Conservation (phyloP, 2,113 vertebrate species). For the Bucco capensis region DNA sequence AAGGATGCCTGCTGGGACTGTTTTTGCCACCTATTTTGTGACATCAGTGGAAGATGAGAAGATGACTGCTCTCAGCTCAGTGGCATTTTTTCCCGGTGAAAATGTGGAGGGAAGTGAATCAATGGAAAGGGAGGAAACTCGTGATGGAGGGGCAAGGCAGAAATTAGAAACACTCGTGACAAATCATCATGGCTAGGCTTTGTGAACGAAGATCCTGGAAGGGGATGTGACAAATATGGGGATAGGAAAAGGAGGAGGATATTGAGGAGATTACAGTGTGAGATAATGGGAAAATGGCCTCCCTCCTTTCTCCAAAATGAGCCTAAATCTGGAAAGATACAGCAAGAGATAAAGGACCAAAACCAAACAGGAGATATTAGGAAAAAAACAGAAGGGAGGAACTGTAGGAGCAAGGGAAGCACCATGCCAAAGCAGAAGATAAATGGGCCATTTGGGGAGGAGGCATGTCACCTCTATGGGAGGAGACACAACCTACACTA, state of each 20-base stretch:
- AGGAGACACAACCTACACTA: background rate
- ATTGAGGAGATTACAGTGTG: background rate
- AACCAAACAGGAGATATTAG: background rate
- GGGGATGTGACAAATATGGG: background rate
- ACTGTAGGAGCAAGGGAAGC: background rate
- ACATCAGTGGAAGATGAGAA: background rate
- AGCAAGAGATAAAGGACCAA: background rate
- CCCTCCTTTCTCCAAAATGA: background rate
- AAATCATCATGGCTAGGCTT: too few species aligned
- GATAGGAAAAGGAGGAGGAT: background rate
- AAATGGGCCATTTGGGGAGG: background rate
- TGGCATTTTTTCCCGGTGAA: background rate
- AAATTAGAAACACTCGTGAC: background rate
- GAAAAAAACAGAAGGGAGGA: background rate
- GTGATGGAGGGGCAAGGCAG: background rate
- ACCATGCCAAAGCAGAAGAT: background rate
- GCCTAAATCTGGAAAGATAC: background rate
- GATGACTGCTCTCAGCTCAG: background rate
- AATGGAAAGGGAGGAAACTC: background rate
- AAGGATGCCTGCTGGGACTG: background rate
- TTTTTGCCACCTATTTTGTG: background rate
- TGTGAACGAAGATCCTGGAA: too few species aligned
- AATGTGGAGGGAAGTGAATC: background rate
- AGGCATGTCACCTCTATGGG: background rate
- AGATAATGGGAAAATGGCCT: background rate